Conservation (phyloP, 2,797 vertebrate species). For the Siniperca scherzeri region DNA sequence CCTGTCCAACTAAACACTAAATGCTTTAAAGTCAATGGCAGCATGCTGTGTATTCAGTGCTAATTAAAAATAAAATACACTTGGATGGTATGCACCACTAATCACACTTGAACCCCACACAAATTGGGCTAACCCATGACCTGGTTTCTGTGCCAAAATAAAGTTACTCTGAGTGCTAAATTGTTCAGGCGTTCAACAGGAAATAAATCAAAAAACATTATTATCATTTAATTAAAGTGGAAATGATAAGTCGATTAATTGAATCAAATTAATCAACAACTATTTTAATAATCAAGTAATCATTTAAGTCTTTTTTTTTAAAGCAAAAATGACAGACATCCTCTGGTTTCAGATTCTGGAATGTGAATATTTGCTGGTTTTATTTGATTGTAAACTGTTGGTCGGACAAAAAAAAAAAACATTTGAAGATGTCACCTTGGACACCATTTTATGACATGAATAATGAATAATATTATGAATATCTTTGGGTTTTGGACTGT, state of each 20-base stretch:
- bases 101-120: conserved; percentile 10
- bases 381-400: neutral
- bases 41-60: conserved; percentile 11
- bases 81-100: neutral
- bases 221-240: neutral
- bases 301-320: neutral
- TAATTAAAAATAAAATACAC: conserved; percentile 40
- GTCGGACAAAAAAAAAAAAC: neutral
- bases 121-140: neutral
- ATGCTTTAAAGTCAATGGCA: conserved; percentile 4
- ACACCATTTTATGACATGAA: neutral
- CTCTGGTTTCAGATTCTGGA: neutral
- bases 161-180: conserved; percentile 4
- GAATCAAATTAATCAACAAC: conserved; percentile 6
- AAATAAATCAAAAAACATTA: conserved; percentile 16
- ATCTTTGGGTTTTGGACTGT: neutral
- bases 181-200: neutral
- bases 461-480: neutral
- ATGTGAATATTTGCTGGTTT: neutral
- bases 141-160: neutral
- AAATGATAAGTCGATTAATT: neutral
- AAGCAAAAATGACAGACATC: neutral
- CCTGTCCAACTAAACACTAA: neutral
- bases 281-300: neutral
- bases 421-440: neutral